Base-by-base conservation (phyloP, 2,113 vertebrate genomes). In the Ailuropoda melanoleuca region DNA sequence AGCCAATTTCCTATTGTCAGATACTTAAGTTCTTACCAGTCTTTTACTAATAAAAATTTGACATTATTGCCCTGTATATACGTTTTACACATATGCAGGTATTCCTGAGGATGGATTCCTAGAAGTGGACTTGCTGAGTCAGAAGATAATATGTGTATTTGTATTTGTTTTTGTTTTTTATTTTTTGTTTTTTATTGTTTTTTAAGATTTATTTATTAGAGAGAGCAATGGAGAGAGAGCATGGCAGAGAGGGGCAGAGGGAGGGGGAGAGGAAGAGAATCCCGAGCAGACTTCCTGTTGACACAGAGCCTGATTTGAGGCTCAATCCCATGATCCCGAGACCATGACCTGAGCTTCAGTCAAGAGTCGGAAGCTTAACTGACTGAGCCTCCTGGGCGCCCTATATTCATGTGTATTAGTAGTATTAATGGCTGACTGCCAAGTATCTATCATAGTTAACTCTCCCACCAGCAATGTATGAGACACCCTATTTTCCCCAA, bases 1-100 rank as follows among this genome's bases (percentile, higher is more conserved):
- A 31, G 62, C 19, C 24, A 90, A 0, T 70, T 95, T 48, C 10
- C 56, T 88, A 3, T 48, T 83, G 66, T 62, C 37, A 85, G 55
- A 58, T 18, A 39, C 19, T 68, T 62, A 84, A 88, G 26, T 90
- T 81, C 19, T 88, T 72, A 75, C 8, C 62, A 37, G 3, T 77
- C 37, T 85, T 88, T 89, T 94, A 29, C 26, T 85, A 75, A 68
- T 90, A 64, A 95, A 87, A 88, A 85, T 68, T 85, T 84, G 21
- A 18, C 34, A 14, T 56, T 96, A 66, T 62, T 70, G 19, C 19
- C 53, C 43, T 78, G 34, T 55, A 66, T 11, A 70, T 87, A 60
- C 6, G 62, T 77, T 95, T 95, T 90, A 93, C 6, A 77, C 13
- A 89, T 4, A 8, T 58, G 14, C 14, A 77, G 17, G 4, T 62